phyloP scores from a whole-genome alignment of 2,113 vertebrate genomes.

The Phocoena phocoena region DNA sequence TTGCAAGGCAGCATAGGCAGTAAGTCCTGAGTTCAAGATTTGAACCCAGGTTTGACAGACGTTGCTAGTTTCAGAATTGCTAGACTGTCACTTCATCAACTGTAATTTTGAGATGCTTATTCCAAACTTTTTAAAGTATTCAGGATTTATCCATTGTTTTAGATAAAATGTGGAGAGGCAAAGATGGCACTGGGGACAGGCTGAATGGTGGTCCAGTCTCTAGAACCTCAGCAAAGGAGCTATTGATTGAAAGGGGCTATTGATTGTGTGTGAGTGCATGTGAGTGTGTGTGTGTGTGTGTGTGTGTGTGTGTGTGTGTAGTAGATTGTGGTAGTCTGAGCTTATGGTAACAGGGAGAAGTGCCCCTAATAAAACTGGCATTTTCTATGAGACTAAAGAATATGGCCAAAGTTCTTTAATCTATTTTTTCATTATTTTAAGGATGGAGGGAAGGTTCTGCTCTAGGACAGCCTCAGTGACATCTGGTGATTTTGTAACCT shows the following conservation, averaged over 20 bases:
- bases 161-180: background rate
- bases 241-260: background rate
- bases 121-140: background rate
- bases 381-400: background rate
- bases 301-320: background rate
- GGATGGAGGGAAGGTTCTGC: background rate
- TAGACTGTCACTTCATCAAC: background rate
- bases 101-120: background rate
- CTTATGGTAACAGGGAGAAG: background rate
- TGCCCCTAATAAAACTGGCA: background rate
- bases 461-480: background rate
- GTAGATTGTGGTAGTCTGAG: background rate
- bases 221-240: background rate
- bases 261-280: background rate
- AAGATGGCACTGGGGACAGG: background rate
- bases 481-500: background rate
- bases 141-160: background rate
- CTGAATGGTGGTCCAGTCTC: background rate
- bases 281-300: accelerated
- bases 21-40: background rate
- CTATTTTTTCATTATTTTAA: background rate
- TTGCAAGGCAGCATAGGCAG: accelerated
- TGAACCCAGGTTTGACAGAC: background rate
- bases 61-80: background rate
- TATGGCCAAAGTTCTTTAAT: background rate